phyloP scores from a whole-genome alignment of 1,140 invertebrate species.

The Homalodisca vitripennis region DNA sequence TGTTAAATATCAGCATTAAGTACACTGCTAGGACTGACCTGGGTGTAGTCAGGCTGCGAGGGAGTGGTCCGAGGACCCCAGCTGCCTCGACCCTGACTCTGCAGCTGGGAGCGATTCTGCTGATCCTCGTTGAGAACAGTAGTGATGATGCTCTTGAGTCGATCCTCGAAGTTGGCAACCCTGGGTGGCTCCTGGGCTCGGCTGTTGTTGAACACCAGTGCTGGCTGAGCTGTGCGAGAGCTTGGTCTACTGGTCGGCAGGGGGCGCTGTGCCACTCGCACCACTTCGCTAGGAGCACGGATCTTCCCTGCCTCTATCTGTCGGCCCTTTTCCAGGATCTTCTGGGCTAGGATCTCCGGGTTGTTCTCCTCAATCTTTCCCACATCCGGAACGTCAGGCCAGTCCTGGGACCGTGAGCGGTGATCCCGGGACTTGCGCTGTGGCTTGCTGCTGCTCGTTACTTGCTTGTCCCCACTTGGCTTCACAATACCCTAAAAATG shows the following conservation, averaged over 20 bases:
- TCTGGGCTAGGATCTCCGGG: constrained; percentile 83
- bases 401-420: constrained; percentile 79
- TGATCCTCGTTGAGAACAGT: constrained; percentile 85
- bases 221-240: constrained; percentile 5
- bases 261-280: neutral
- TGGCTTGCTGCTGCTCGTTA: constrained; percentile 28
- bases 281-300: constrained; percentile 40
- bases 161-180: constrained; percentile 85
- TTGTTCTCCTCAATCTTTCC: constrained; percentile 90
- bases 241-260: neutral
- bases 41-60: constrained; percentile 56
- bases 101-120: constrained; percentile 53
- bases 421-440: constrained; percentile 67
- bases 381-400: constrained; percentile 86
- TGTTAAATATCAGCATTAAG: too few species aligned
- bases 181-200: constrained; percentile 72
- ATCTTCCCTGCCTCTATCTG: constrained; percentile 81
- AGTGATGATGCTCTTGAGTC: constrained; percentile 90
- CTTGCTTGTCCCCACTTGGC: constrained; percentile 4
- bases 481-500: constrained; percentile 21
- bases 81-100: constrained; percentile 43
- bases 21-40: constrained; percentile 47
- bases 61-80: constrained; percentile 1
- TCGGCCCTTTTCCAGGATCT: constrained; percentile 83
- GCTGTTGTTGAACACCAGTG: constrained; percentile 35